phyloP scores from a whole-genome alignment of 2,888 invertebrate species.

The Leucoma salicis region DNA sequence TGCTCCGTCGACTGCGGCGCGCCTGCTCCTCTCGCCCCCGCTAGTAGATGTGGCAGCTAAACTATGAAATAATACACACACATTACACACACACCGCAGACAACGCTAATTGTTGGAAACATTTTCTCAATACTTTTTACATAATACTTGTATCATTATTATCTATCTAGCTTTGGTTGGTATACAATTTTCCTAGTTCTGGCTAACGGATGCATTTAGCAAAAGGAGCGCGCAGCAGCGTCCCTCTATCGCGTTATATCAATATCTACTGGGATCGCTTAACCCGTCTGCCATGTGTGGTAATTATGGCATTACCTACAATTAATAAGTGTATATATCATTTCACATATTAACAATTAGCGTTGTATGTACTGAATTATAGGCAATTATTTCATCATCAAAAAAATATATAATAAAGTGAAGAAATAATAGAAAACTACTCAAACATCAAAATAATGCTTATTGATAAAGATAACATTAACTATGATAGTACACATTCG shows the following conservation, averaged over 20 bases:
- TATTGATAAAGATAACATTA: conserved; percentile 12
- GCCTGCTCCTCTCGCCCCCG: conserved; percentile 44
- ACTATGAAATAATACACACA: too few species aligned
- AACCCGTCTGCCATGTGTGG: too few species aligned
- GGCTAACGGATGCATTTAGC: too few species aligned
- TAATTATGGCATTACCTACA: too few species aligned
- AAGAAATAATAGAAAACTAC: background rate
- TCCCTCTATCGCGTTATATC: too few species aligned
- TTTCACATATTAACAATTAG: background rate
- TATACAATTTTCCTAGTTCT: too few species aligned
- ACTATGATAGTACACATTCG: conserved; percentile 12
- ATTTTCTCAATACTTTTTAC: background rate
- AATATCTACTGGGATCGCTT: too few species aligned
- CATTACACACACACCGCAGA: background rate
- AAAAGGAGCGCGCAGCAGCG: too few species aligned
- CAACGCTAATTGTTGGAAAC: background rate
- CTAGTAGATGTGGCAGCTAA: background rate
- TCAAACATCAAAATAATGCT: conserved; percentile 5
- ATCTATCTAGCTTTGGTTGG: too few species aligned
- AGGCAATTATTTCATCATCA: background rate
- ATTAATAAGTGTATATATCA: too few species aligned
- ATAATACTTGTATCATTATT: too few species aligned
- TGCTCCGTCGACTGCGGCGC: conserved; percentile 70
- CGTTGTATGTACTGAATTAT: background rate
- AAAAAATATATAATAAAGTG: too few species aligned